Percentiles rank a stretch among this genome's conserved stretches.
phyloP scores from a whole-genome alignment of 1,140 invertebrate genomes.

The Microplitis demolitor region DNA sequence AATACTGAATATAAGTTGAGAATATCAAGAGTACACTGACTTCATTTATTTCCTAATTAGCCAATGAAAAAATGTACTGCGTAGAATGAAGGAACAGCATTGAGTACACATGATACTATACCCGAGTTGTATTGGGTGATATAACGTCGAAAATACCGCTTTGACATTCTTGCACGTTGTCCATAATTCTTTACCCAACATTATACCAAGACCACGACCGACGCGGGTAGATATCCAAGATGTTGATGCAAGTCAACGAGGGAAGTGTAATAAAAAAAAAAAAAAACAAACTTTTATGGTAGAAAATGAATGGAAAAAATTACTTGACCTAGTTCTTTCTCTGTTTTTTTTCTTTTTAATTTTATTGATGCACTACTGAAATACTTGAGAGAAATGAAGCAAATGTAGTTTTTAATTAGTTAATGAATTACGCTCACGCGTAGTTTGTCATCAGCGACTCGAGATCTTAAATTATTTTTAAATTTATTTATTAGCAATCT shows the following conservation, averaged over 20 bases:
- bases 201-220: background rate
- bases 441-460: background rate
- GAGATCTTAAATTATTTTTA: background rate
- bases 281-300: background rate
- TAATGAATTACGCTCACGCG: background rate
- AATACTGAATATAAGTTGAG: background rate
- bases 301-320: background rate
- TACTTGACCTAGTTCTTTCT: background rate
- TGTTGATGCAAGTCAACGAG: too few species aligned
- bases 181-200: background rate
- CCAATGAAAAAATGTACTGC: background rate
- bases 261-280: background rate
- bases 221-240: too few species aligned
- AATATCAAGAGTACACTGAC: background rate
- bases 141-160: too few species aligned
- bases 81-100: background rate
- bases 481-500: background rate
- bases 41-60: slow-evolving; percentile 12
- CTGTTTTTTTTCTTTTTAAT: background rate
- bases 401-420: background rate
- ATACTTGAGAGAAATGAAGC: background rate
- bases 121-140: background rate
- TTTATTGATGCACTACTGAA: background rate
- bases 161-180: background rate
- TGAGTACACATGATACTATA: background rate